These are phyloP conservation scores for Saturnia pavonia DNA, from an alignment of 2,888 invertebrate genomes.

Conservation along the genomic window DNA sequence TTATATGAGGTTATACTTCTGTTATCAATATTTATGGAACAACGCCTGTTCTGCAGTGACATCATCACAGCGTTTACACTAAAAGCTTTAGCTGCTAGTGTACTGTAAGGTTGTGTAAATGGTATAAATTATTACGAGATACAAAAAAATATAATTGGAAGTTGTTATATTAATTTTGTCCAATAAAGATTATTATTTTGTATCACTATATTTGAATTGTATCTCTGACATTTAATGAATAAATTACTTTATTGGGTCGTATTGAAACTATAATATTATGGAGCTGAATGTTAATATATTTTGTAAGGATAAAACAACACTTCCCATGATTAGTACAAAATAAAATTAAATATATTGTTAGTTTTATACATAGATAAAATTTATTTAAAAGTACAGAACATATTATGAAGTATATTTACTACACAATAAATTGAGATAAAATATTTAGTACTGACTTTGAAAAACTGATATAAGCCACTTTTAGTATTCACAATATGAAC, in stretches of 20 bases:
- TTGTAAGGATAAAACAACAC: slow-evolving; percentile 82
- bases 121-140: neutral
- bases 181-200: neutral
- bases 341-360: slow-evolving; percentile 82
- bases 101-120: neutral
- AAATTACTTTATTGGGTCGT: slow-evolving; percentile 35
- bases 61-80: neutral
- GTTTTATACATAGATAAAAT: slow-evolving; percentile 81
- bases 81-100: neutral
- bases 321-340: slow-evolving; percentile 83
- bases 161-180: neutral
- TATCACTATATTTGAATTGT: neutral
- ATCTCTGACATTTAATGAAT: neutral
- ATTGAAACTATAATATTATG: slow-evolving; percentile 78
- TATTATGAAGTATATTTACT: slow-evolving; percentile 69
- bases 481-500: slow-evolving; percentile 80
- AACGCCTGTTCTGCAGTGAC: slow-evolving; percentile 6
- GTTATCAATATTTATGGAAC: slow-evolving; percentile 12
- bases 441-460: slow-evolving; percentile 78
- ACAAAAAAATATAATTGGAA: neutral
- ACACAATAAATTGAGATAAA: slow-evolving; percentile 82
- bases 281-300: slow-evolving; percentile 83
- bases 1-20: neutral
- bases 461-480: slow-evolving; percentile 79
- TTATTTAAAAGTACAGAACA: slow-evolving; percentile 82